These are phyloP conservation scores for Sprattus sprattus DNA, from an alignment of 2,113 vertebrate genomes.

Conservation along the genomic window DNA sequence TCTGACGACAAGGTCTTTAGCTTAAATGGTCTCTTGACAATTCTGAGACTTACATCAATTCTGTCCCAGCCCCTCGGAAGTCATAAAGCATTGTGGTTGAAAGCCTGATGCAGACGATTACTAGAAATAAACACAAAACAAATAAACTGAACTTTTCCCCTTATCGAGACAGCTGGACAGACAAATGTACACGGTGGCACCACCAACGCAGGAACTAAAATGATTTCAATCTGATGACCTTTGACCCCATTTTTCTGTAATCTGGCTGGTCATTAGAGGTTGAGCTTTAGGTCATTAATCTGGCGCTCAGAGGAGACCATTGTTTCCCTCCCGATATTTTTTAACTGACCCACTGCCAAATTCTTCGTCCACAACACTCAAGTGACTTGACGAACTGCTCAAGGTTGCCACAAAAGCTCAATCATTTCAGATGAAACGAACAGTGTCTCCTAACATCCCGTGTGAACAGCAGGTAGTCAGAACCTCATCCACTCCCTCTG, in stretches of 20 bases:
- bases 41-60: conserved; percentile 4
- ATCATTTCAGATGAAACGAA: conserved; percentile 14
- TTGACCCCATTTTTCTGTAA: conserved; percentile 69
- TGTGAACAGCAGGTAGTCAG: conserved; percentile 12
- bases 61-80: conserved; percentile 34
- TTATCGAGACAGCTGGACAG: conserved; percentile 38
- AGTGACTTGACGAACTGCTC: background rate
- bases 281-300: conserved; percentile 64
- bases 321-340: conserved; percentile 51
- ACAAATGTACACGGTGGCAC: conserved; percentile 59
- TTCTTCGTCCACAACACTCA: conserved; percentile 21
- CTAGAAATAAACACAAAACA: conserved; percentile 40
- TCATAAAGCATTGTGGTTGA: conserved; percentile 37
- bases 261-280: conserved; percentile 71
- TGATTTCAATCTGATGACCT: conserved; percentile 67
- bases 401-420: conserved; percentile 15
- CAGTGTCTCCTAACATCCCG: background rate
- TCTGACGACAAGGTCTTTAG: conserved; percentile 16
- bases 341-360: conserved; percentile 39
- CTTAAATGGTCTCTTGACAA: background rate
- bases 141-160: conserved; percentile 25
- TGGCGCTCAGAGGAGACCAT: conserved; percentile 63
- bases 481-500: background rate
- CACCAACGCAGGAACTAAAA: conserved; percentile 53
- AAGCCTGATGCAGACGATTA: conserved; percentile 20